Base-by-base conservation (phyloP, 2,888 invertebrate species). In the Amiota minor region DNA sequence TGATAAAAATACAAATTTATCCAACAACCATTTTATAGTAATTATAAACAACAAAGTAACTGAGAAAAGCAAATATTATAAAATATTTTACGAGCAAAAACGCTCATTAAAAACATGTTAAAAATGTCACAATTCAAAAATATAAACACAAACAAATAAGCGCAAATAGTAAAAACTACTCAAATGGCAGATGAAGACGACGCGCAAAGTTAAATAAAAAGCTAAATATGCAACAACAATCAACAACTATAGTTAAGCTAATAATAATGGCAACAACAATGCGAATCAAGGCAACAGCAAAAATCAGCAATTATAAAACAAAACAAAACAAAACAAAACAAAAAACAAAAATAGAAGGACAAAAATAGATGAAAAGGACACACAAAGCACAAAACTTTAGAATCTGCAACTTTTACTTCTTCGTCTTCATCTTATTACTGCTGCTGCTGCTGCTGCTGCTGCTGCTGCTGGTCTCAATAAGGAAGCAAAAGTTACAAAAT, bases 271-370 rank as follows among this genome's bases (percentile, higher is more conserved):
- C 76, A 72, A 9, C 74, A 75, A 76, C 73, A 79, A 74, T 71
- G 72, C 53, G 74, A 78, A 76, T 81, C 77, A 75, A 76, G 78
- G 79, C 83, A 82, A 75, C 72, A 73, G 76, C 20, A 59, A 59
- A 59, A 59, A 59, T 59, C 18, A 18, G 59, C 20, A 18, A 35
- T 59, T 59, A 59, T 20, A 59, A 16, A 59, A 16, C 1, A 59
- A 18, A 59, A 59, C 4, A 18, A 18, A 59, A 18, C 14, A 53
- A 53, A 53, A 14, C 10, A 18, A 18, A 18, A 18, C 20, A 18
- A 9, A 53, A 53, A 53, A 14, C 10, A 18, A 18, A 16, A 56
- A 16, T 18, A 18, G 16, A 18, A 20, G 59, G 18, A 59, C 12
- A 53, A 53, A 53, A 53, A 9, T 6, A 53, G 4, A 53, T 12